A percentile compares a stretch with the other conserved stretches of the same genome.
phyloP scores from a whole-genome alignment of 92 coral and sea anemone genomes.

The Paramuricea clavata region DNA sequence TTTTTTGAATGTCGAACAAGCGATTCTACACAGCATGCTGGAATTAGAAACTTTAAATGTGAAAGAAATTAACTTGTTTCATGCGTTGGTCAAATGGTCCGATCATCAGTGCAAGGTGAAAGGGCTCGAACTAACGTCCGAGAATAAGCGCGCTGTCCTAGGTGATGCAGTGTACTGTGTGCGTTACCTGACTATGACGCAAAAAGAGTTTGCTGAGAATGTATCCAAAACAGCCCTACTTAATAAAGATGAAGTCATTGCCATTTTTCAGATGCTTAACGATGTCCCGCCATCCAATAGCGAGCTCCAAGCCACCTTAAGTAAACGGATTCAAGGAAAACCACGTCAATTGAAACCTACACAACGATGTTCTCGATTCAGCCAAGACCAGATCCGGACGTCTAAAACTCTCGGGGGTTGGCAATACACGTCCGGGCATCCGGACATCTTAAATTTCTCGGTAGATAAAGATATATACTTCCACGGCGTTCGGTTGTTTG shows the following conservation, averaged over 20 bases:
- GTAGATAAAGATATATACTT: constrained; percentile 74
- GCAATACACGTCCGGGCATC: constrained; percentile 70
- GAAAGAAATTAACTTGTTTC: constrained; percentile 40
- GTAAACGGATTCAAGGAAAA: constrained; percentile 45
- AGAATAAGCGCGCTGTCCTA: constrained; percentile 11
- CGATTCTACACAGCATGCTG: constrained; percentile 15
- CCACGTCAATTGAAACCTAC: constrained; percentile 49
- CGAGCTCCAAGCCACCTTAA: constrained; percentile 52
- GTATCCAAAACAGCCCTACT: constrained; percentile 76
- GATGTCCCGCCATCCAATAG: constrained; percentile 50
- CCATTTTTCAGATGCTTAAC: constrained; percentile 68
- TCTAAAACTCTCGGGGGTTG: constrained; percentile 44
- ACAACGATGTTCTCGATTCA: constrained; percentile 36
- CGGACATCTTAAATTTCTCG: constrained; percentile 77
- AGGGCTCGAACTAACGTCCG: constrained; percentile 22
- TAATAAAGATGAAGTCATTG: constrained; percentile 73
- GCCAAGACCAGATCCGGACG: constrained; percentile 36
- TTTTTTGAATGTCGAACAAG: constrained; percentile 27
- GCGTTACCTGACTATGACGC: constrained; percentile 90
- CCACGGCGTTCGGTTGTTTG: constrained; percentile 87
- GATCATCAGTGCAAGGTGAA: constrained; percentile 16
- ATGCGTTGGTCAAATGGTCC: constrained; percentile 31
- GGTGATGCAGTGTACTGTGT: constrained; percentile 57
- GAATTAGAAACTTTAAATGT: constrained; percentile 27
- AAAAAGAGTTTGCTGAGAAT: constrained; percentile 73